Base-by-base conservation (phyloP, 2,888 invertebrate species). In the Thymelicus acteon region DNA sequence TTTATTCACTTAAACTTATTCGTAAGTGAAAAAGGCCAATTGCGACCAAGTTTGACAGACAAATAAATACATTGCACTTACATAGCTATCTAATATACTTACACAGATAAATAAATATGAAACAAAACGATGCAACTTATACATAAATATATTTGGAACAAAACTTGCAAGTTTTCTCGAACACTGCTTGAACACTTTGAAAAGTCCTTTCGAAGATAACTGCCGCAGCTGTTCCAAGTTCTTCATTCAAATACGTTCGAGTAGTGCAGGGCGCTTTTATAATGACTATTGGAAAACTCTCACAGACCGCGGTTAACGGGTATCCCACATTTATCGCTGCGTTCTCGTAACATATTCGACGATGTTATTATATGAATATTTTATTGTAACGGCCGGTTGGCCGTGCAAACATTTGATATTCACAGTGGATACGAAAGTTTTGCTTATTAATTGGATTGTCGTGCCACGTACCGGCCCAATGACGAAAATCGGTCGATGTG, bases 371-470 rank as follows among this genome's bases (percentile, higher is more conserved):
- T 88, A 86, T 89, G 85, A 90, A 91, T 91, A 90, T 91, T 90
- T 91, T 89, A 90, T 89, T 86, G 85, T 82, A 83, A 85, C 82
- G 84, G 83, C 84, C 88, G 84, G 71, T 73, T 73, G 66, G 65
- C 67, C 72, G 73, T 68, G 60, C 74, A 75, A 89, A 89, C 84
- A 88, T 90, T 92, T 90, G 82, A 87, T 89, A 91, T 92, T 91
- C 91, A 86, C 85, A 79, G 85, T 85, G 89, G 86, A 86, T 89
- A 82, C 87, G 85, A 88, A 89, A 91, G 89, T 88, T 89, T 89
- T 90, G 88, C 87, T 90, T 89, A 91, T 88, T 90, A 91, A 91
- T 89, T 89, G 88, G 87, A 89, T 90, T 91, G 87, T 89, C 88
- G 86, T 86, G 81, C 81, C 86, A 84, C 71, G 64, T 64, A 67